A percentile compares a stretch with the other conserved stretches of the same genome.
phyloP scores from a whole-genome alignment of 2,797 vertebrate genomes.

The Oryzias dopingdopingensis region DNA sequence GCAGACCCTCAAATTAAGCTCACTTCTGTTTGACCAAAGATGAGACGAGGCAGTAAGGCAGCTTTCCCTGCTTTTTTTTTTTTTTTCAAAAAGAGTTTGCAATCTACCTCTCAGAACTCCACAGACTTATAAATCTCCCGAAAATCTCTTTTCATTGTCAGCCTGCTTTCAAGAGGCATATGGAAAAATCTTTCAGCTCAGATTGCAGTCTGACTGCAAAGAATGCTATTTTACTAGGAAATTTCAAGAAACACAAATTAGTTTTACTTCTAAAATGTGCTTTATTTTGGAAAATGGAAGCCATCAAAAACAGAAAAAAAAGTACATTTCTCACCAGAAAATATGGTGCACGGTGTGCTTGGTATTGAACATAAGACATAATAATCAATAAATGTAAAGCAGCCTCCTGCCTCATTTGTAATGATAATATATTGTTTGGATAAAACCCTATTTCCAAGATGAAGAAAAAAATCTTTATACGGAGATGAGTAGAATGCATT shows the following conservation, averaged over 20 bases:
- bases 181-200: conserved; percentile 40
- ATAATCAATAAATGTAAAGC: conserved; percentile 82
- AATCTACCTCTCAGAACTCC: conserved; percentile 68
- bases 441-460: conserved; percentile 63
- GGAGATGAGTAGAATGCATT: conserved; percentile 77
- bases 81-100: conserved; percentile 73
- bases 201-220: conserved; percentile 40
- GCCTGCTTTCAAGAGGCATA: conserved; percentile 43
- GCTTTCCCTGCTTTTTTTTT: conserved; percentile 64
- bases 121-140: conserved; percentile 71
- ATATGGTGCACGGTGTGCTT: conserved; percentile 20
- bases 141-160: conserved; percentile 75
- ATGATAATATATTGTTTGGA: conserved; percentile 79
- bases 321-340: conserved; percentile 24
- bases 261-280: conserved; percentile 14
- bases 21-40: conserved; percentile 78
- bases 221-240: conserved; percentile 26
- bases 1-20: conserved; percentile 79
- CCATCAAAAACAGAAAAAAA: conserved; percentile 6
- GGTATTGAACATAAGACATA: conserved; percentile 57
- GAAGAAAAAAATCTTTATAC: conserved; percentile 55
- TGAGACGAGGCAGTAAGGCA: conserved; percentile 68
- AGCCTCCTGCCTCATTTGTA: conserved; percentile 65
- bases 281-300: conserved; percentile 12
- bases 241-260: conserved; percentile 5